These are phyloP conservation scores for Mastomys coucha DNA, from an alignment of 2,113 vertebrate species.

Conservation along the genomic window DNA sequence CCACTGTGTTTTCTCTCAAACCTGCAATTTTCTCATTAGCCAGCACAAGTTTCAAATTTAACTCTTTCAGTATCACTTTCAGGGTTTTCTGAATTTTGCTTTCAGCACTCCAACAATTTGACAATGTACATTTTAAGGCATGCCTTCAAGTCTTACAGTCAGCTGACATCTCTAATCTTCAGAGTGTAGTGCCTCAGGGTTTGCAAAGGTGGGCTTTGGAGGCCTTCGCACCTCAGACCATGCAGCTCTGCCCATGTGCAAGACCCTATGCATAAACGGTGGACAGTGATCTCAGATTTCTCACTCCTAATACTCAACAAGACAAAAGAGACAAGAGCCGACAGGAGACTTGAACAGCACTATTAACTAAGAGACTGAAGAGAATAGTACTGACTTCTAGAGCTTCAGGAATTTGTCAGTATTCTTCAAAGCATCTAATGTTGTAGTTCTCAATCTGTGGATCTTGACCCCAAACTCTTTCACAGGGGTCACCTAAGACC, in stretches of 20 bases:
- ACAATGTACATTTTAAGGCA: neutral
- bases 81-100: neutral
- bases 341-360: neutral
- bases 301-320: neutral
- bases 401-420: neutral
- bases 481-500: too few species aligned
- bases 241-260: neutral
- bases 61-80: too few species aligned
- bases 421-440: neutral
- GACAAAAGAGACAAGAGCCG: neutral
- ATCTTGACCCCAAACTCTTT: too few species aligned
- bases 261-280: neutral
- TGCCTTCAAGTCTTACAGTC: neutral
- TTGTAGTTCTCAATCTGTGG: too few species aligned
- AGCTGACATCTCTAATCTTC: neutral
- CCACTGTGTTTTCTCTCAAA: too few species aligned
- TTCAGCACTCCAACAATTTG: neutral
- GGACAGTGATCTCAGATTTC: neutral
- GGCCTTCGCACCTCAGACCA: neutral
- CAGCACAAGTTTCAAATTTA: too few species aligned
- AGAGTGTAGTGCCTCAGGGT: neutral
- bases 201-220: neutral
- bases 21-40: too few species aligned
- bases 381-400: neutral
- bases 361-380: neutral